Conservation (phyloP, 92 coral and sea anemone species). For the Phymanthus crucifer region DNA sequence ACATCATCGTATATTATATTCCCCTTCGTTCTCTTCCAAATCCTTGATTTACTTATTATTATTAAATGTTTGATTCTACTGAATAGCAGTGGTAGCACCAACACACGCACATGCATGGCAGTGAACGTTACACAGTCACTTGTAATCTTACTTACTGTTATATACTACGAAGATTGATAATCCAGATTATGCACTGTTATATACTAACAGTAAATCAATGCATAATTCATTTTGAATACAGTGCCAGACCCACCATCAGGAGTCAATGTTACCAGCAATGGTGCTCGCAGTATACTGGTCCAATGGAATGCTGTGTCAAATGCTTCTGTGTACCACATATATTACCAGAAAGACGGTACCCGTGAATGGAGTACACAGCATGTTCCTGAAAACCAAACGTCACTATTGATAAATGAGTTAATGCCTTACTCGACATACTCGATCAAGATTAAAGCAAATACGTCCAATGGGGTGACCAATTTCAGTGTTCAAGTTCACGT, state of each 20-base stretch:
- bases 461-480: slow-evolving; percentile 43
- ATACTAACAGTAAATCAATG: too few relatives aligned
- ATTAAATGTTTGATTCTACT: too few relatives aligned
- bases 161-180: too few relatives aligned
- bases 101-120: too few relatives aligned
- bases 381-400: not conserved
- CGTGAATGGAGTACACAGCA: not conserved
- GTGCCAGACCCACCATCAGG: slow-evolving; percentile 20
- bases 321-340: slow-evolving; percentile 9
- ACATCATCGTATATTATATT: too few relatives aligned
- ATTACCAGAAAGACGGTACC: slow-evolving; percentile 10
- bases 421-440: slow-evolving; percentile 34
- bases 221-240: too few relatives aligned
- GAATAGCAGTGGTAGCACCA: too few relatives aligned
- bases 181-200: too few relatives aligned
- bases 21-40: too few relatives aligned
- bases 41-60: too few relatives aligned
- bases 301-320: slow-evolving; percentile 6
- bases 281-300: slow-evolving; percentile 13
- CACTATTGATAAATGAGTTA: slow-evolving; percentile 8
- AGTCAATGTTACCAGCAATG: not conserved
- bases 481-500: slow-evolving; percentile 18
- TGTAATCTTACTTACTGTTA: too few relatives aligned
- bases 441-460: slow-evolving; percentile 38
- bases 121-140: too few relatives aligned